Conservation (phyloP, 2,113 vertebrate genomes). For the Lophius piscatorius region DNA sequence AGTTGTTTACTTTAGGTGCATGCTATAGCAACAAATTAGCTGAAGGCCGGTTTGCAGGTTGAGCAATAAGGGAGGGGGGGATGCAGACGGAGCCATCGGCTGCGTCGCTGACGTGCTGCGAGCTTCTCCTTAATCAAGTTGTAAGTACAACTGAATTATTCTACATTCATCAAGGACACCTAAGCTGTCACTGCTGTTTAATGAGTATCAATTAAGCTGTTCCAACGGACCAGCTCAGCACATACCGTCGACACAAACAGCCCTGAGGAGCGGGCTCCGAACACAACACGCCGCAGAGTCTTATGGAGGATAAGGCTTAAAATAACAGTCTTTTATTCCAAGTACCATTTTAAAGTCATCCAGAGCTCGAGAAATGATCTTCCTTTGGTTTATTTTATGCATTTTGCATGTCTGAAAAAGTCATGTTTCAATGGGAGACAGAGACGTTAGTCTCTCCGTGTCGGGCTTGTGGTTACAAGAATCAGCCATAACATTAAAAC, state of each 20-base stretch:
- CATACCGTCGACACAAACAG: constrained; percentile 63
- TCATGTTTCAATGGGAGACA: too few species aligned
- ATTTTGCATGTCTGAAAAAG: too few species aligned
- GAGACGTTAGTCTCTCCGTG: too few species aligned
- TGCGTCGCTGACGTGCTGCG: constrained; percentile 70
- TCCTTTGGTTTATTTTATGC: too few species aligned
- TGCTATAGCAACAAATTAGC: not conserved
- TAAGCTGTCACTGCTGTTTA: constrained; percentile 83
- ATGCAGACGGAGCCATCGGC: constrained; percentile 48
- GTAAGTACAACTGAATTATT: constrained; percentile 82
- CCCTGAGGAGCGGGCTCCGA: constrained; percentile 32
- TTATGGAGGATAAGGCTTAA: not conserved
- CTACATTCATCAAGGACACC: constrained; percentile 83
- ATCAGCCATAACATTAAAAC: too few species aligned
- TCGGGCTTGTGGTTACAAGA: too few species aligned
- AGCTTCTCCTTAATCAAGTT: constrained; percentile 80
- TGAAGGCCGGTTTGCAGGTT: not conserved
- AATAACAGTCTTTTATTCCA: not conserved
- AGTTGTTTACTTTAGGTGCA: constrained; percentile 22
- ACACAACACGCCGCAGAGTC: constrained; percentile 12
- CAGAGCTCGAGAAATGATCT: too few species aligned
- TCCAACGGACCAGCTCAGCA: constrained; percentile 78
- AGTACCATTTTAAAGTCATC: too few species aligned
- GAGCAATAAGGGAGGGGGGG: not conserved
- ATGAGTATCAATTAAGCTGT: constrained; percentile 85